Base-by-base conservation (phyloP, 2,113 vertebrate genomes). In the Micromys minutus region DNA sequence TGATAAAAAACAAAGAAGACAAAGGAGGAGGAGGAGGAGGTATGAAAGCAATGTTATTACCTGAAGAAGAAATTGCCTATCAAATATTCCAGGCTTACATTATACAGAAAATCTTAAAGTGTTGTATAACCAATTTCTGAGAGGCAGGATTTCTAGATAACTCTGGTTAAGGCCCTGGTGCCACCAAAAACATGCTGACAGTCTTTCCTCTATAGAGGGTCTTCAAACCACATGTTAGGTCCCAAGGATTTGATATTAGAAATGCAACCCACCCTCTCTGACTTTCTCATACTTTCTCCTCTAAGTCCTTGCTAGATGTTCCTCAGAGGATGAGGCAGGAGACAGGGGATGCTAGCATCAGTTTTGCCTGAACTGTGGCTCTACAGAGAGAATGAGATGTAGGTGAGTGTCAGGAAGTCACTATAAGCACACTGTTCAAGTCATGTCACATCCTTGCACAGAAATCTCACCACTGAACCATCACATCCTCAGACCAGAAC, bases 31-130 rank as follows among this genome's bases (percentile, higher is more conserved):
- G 93, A 92, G 11, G 45, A 87, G 36, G 95, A 91, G 93, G 39
- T 89, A 76, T 85, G 42, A 47, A 59, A 93, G 81, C 50, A 95
- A 97, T 87, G 83, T 89, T 86, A 89, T 39, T n/a, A 91, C 74
- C 75, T 94, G 36, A 96, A 93, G 77, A 57, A 88, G 4, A 15
- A 3, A 83, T 55, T 36, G 63, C 24, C 83, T 93, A 94, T 69
- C 50, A 89, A 96, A 22, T 59, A 75, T n/a, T 29, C 69, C 69
- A 91, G 77, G 55, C 77, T 86, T 36, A 7, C 81, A 8, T 80
- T 57, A 42, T 75, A 19, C 57, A 92, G 42, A 34, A 2, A 79
- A n/a, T 91, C n/a, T 39, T 92, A 71, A 87, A 95, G 79, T 84
- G 80, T 92, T 91, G 47, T 26, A 71, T 15, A 76, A 15, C 22